Base-by-base conservation (phyloP, 1,140 invertebrate genomes). In the Maniola jurtina region DNA sequence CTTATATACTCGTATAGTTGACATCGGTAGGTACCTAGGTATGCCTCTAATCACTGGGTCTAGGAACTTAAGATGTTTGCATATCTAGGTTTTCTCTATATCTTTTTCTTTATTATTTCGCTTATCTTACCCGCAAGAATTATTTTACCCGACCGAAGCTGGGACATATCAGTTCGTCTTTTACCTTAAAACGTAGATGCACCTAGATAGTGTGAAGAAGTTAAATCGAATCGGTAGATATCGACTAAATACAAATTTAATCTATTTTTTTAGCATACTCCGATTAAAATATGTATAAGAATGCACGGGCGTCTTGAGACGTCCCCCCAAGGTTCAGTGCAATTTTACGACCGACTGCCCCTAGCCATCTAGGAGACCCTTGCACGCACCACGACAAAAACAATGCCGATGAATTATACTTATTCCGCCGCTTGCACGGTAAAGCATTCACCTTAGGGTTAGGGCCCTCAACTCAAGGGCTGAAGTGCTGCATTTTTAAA, bases 301-400 rank as follows among this genome's bases (percentile, higher is more conserved):
- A 89, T 88, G 85, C 87, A 86, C 83, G 75, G 71, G 68, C 83
- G 85, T 87, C 87, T 88, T 87, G 84, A 89, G 87, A 89, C 83
- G 79, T 86, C 80, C 76, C 84, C 85, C 79, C 71, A 77, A 83
- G 80, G 80, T 74, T 74, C 71, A 76, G 68, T 89, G 85, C 85
- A 88, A 86, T 88, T 89, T 89, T 87, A 89, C 83, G 87, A 89
- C 64, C 77, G 73, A 73, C 72, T 80, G 80, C 85, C 87, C 85
- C 79, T 82, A 77, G 77, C 74, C 62, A 64, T 68, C 66, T 68
- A 61, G 60, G 58, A 67, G 40, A 68, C 70, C 71, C 78, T 64
- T 58, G 69, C 79, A 80, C 79, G 77, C 77, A 83, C 75, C 71
- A 61, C 68, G 62, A 58, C 56, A 59, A 67, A 72, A 77, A 77